Evolutionary conservation across 1,140 invertebrate genomes (phyloP), one percentile per base, ranked within the genome.

Genomic region (Acromyrmex echinatior): DNA sequence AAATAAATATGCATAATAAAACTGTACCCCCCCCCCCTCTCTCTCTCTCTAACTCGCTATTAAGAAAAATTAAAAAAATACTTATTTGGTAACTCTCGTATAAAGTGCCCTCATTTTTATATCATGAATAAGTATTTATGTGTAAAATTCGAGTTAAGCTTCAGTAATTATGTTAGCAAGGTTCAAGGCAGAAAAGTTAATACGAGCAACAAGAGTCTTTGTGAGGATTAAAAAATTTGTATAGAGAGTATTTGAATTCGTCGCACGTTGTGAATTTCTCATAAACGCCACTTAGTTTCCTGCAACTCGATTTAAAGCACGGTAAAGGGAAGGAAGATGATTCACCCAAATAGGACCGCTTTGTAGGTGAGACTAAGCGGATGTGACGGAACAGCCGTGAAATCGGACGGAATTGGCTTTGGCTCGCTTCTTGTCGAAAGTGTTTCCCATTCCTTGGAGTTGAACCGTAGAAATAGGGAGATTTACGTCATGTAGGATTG

Each of bases 331-430:
- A 56, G 35, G 60, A 62, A 68, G 70, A 88, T 56, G 71, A 77
- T 79, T 86, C 62, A 58, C 12, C 31, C 39, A 56, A 77, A 82
- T 45, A 78, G 49, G 58, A 53, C 12, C 56, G 56, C 56, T 88
- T 79, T 88, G 60, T 78, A 53, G 35, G 28, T 49, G 60, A 73
- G 68, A 39, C 62, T 63, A 49, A 74, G 39, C 65, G 68, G 39
- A 89, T 86, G 53, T 56, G 74, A 79, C 45, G 35, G 62, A 88
- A 68, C 45, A 80, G 31, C 60, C 87, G 81, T 80, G 62, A 89
- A 89, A 89, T 89, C 74, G 74, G 80, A 60, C 35, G 51, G 74
- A 79, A 89, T 86, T 86, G 62, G 39, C 58, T 88, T 79, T 35
- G 53, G 25, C n/a, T 10, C 53, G 14, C n/a, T 63, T 49, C 31